Conservation (phyloP, 1,140 invertebrate species). For the Nomia melanderi region DNA sequence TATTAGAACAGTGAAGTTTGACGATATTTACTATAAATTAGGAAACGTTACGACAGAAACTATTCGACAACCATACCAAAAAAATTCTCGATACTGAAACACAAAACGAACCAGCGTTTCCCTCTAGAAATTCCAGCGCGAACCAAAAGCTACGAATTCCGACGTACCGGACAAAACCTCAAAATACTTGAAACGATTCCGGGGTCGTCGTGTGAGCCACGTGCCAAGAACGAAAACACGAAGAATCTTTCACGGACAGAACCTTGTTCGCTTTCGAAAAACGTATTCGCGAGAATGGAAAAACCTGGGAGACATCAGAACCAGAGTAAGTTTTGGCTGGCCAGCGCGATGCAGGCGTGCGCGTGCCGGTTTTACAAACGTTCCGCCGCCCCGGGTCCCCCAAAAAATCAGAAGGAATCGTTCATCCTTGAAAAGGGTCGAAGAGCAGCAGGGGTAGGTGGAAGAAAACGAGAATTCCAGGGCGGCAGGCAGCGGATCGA, state of each 20-base stretch:
- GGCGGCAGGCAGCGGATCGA: conserved; percentile 55
- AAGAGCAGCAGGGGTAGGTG: conserved; percentile 1
- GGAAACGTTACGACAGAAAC: no score
- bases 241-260: background rate
- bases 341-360: no score
- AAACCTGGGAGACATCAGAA: background rate
- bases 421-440: conserved; percentile 24
- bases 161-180: no score
- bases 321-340: background rate
- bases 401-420: conserved; percentile 36
- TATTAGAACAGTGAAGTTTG: no score
- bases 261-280: background rate
- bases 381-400: background rate
- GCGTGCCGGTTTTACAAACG: conserved; percentile 11
- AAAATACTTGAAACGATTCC: no score
- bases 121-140: no score
- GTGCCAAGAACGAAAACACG: background rate
- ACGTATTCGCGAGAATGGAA: background rate
- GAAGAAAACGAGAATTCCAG: conserved; percentile 9
- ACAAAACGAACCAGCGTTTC: no score
- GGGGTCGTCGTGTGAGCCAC: background rate
- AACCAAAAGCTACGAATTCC: no score
- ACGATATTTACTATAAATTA: no score
- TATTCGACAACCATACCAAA: no score
- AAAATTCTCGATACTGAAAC: no score